These are phyloP conservation scores for Eutrigla gurnardus DNA, from an alignment of 2,797 vertebrate species.

Conservation along the genomic window DNA sequence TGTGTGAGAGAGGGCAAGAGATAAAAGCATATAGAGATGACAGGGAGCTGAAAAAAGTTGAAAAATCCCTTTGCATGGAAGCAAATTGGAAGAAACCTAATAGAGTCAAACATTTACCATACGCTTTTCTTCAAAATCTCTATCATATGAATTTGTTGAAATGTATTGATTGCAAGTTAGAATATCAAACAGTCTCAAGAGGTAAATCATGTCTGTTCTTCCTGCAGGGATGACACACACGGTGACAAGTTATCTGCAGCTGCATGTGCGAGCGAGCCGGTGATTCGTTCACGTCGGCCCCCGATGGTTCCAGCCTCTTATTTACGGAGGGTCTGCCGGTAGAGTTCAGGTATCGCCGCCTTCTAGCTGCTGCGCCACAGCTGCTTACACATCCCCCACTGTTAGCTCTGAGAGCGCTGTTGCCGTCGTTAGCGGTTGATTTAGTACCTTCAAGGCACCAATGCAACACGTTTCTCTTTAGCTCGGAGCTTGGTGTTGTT, in stretches of 20 bases:
- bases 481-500: background rate
- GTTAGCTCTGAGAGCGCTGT: background rate
- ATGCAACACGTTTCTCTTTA: background rate
- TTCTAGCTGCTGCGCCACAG: too few relatives aligned
- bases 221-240: too few relatives aligned
- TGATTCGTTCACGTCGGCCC: too few relatives aligned
- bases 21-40: background rate
- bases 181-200: conserved; percentile 17
- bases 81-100: background rate
- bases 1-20: background rate
- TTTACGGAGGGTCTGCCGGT: too few relatives aligned
- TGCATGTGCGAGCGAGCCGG: too few relatives aligned
- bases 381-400: background rate
- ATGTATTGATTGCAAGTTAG: conserved; percentile 17
- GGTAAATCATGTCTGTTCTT: background rate
- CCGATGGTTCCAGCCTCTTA: too few relatives aligned
- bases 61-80: conserved; percentile 9
- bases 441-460: background rate
- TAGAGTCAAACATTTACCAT: background rate
- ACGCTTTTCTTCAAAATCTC: background rate
- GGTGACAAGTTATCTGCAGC: too few relatives aligned
- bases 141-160: conserved; percentile 4
- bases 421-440: background rate
- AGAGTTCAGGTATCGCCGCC: too few relatives aligned
- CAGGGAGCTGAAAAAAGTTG: background rate